Percentiles rank a stretch among this genome's conserved stretches.
phyloP scores from a whole-genome alignment of 1,140 invertebrate genomes.

The Temnothorax nylanderi region DNA sequence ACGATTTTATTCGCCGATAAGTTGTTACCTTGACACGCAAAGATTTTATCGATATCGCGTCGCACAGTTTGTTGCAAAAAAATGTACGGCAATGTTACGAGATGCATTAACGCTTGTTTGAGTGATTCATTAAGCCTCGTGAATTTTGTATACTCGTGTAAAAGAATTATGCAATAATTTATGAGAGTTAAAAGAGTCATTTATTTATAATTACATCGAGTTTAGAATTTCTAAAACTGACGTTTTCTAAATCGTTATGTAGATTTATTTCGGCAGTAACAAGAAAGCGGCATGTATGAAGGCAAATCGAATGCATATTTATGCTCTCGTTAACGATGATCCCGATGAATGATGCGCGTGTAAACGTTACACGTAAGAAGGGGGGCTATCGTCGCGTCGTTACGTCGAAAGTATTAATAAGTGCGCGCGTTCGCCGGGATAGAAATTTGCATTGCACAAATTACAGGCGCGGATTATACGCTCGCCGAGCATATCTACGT shows the following conservation, averaged over 20 bases:
- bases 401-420: slow-evolving; percentile 44
- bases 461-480: slow-evolving; percentile 19
- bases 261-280: slow-evolving; percentile 31
- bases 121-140: slow-evolving; percentile 2
- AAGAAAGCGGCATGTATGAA: slow-evolving; percentile 21
- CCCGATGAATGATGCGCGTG: slow-evolving; percentile 40
- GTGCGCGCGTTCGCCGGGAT: slow-evolving; percentile 6
- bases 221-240: slow-evolving; percentile 14
- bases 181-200: not conserved
- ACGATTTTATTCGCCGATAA: slow-evolving; percentile 2
- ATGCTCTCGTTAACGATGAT: slow-evolving; percentile 49
- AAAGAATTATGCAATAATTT: slow-evolving; percentile 16
- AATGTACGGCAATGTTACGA: not conserved
- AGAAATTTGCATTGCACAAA: slow-evolving; percentile 48
- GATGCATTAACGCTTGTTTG: not conserved
- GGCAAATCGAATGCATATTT: slow-evolving; percentile 47
- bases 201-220: slow-evolving; percentile 30
- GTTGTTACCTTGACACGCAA: not conserved
- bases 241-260: slow-evolving; percentile 15
- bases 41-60: not conserved
- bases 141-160: not conserved
- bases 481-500: slow-evolving; percentile 61
- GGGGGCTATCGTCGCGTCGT: slow-evolving; percentile 1
- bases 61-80: not conserved
- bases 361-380: slow-evolving; percentile 25